Evolutionary conservation across 2,113 vertebrate species (phyloP).

Genomic region (Platichthys flesus): DNA sequence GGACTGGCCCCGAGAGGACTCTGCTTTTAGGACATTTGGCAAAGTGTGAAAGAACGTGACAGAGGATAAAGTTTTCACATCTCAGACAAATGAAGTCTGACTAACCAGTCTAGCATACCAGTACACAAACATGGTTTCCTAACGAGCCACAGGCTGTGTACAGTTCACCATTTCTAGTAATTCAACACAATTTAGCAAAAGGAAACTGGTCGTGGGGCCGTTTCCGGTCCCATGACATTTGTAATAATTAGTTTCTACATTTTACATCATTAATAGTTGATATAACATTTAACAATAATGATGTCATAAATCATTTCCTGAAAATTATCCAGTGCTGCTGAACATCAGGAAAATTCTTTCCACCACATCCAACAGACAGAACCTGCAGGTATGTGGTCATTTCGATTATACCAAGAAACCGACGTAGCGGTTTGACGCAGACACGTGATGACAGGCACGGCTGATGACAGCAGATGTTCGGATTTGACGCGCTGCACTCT

Average conservation of each 20-base stretch:
- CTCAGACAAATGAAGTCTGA: conserved; percentile 10
- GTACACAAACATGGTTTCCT: too few relatives aligned
- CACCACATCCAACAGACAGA: background rate
- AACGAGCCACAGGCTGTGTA: too few relatives aligned
- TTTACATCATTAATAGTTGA: background rate
- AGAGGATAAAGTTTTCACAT: conserved; percentile 27
- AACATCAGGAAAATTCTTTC: too few relatives aligned
- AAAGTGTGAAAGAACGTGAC: conserved; percentile 49
- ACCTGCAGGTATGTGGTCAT: background rate
- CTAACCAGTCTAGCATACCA: background rate
- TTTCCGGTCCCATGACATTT: background rate
- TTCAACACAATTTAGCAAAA: too few relatives aligned
- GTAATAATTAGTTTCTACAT: background rate
- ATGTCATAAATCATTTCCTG: background rate
- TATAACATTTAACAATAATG: background rate
- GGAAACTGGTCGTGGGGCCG: too few relatives aligned
- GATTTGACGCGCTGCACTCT: conserved; percentile 27
- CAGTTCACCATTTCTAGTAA: too few relatives aligned
- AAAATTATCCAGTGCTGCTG: background rate
- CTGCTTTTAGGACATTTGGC: conserved; percentile 48
- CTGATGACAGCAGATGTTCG: conserved; percentile 24
- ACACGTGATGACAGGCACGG: conserved; percentile 28
- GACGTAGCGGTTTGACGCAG: conserved; percentile 16
- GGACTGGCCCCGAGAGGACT: conserved; percentile 58
- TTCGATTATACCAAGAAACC: background rate